phyloP scores from a whole-genome alignment of 2,797 vertebrate species.

The Anolis apletophallus region DNA sequence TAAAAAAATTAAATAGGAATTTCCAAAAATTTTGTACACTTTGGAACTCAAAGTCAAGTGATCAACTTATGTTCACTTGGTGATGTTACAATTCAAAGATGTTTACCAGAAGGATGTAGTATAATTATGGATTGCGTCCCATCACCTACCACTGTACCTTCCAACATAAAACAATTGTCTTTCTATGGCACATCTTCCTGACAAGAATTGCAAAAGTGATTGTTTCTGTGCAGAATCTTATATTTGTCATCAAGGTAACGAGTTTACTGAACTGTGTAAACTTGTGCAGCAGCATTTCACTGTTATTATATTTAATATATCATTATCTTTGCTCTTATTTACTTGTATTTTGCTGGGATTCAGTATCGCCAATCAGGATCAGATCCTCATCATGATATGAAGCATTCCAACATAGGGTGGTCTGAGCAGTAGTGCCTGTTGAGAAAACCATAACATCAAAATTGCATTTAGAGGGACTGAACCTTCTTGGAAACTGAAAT shows the following conservation, averaged over 20 bases:
- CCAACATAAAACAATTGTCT: not conserved
- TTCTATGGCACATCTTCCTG: not conserved
- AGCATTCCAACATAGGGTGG: constrained; percentile 40
- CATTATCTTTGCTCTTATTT: constrained; percentile 42
- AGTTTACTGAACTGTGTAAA: constrained; percentile 11
- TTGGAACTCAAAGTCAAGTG: not conserved
- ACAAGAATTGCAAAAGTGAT: not conserved
- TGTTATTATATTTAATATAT: constrained; percentile 24
- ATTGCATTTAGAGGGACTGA: constrained; percentile 43
- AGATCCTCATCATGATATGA: constrained; percentile 42
- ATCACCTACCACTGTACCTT: not conserved
- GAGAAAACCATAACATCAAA: constrained; percentile 48
- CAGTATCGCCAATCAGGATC: constrained; percentile 38
- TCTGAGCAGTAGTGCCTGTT: constrained; percentile 41
- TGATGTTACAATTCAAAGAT: not conserved
- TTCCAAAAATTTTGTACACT: not conserved
- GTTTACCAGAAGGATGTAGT: not conserved
- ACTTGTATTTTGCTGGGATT: constrained; percentile 44
- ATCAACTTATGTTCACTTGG: not conserved
- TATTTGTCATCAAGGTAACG: not conserved
- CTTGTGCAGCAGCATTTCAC: constrained; percentile 6
- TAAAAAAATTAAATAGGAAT: not conserved
- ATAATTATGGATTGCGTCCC: not conserved
- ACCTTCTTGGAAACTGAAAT: constrained; percentile 38
- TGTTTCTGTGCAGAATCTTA: not conserved